Evolutionary conservation across 92 coral and sea anemone genomes (phyloP), one percentile per base, ranked within the genome.

Genomic region (Siderastrea radians): DNA sequence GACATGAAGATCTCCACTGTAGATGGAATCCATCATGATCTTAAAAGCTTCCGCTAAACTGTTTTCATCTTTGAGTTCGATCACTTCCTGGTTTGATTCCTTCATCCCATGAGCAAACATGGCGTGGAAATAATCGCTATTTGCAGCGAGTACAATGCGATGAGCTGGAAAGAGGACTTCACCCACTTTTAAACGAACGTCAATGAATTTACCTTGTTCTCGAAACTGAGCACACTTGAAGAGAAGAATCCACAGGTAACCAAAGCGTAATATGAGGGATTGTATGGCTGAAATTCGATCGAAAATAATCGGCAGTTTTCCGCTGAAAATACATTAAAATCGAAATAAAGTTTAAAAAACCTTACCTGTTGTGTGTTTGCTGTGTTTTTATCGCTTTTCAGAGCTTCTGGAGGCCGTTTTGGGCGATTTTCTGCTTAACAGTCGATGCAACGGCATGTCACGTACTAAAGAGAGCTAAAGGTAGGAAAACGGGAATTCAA

Each of bases 41-140:
- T 91, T 89, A 69, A 89, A 81, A 65, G 88, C 92, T 9, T 57
- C 58, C 4, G 90, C 67, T 47, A 69, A 78, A 11, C 91, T 68
- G 17, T 87, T 90, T 12, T 88, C 26, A 26, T 86, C 88, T 62
- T 71, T 77, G n/a, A 85, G 63, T n/a, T 93, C 95, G 1, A 89
- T 80, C 50, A 93, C 84, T 51, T 83, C 83, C 65, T 80, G 75
- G 63, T 52, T 80, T 13, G 65, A 80, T 68, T 80, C 84, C 52
- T 80, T 80, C 62, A 78, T 92, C 47, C 79, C 82, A 49, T 71
- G 72, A 1, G 90, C 86, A 26, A 93, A 93, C 95, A 93, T 93
- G 45, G 93, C 93, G 73, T 82, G 87, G 83, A 93, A 91, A 93
- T 93, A 93, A 85, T 92, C 91, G 67, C 93, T 85, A 49, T 88